phyloP scores from a whole-genome alignment of 1,140 invertebrate species.

The Rhopalosiphum padi region DNA sequence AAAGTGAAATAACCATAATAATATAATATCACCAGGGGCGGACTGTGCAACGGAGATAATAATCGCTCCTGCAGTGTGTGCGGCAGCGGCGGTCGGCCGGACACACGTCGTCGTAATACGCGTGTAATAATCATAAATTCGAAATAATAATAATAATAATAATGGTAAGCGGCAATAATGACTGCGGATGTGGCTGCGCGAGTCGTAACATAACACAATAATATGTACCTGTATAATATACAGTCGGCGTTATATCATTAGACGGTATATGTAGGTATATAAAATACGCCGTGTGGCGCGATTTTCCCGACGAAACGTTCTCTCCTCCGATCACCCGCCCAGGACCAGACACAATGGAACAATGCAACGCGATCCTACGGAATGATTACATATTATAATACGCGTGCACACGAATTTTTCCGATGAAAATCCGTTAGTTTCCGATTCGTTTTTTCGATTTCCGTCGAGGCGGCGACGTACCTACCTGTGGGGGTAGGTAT shows the following conservation, averaged over 20 bases:
- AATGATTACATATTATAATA: neutral
- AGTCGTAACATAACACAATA: neutral
- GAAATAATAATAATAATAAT: neutral
- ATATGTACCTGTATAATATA: neutral
- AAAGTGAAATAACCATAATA: neutral
- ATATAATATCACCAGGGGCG: neutral
- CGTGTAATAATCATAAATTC: slow-evolving; percentile 19
- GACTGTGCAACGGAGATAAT: neutral
- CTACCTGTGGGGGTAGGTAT: no score
- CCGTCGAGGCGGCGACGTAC: neutral
- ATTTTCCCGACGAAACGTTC: neutral
- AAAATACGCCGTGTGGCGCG: no score
- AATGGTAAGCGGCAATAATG: slow-evolving; percentile 9
- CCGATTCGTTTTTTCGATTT: neutral
- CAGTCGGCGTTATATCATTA: neutral
- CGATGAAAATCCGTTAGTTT: neutral
- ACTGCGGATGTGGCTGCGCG: neutral
- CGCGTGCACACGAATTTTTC: neutral
- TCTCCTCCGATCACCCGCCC: neutral
- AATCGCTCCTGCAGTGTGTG: neutral
- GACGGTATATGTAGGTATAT: neutral
- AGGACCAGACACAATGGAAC: neutral
- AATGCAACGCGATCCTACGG: neutral
- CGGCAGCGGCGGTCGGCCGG: neutral
- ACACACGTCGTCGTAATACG: slow-evolving; percentile 12